Evolutionary conservation across 2,888 invertebrate species (phyloP), one percentile per base, ranked within the genome.

Genomic region (Synanthedon tipuliformis): DNA sequence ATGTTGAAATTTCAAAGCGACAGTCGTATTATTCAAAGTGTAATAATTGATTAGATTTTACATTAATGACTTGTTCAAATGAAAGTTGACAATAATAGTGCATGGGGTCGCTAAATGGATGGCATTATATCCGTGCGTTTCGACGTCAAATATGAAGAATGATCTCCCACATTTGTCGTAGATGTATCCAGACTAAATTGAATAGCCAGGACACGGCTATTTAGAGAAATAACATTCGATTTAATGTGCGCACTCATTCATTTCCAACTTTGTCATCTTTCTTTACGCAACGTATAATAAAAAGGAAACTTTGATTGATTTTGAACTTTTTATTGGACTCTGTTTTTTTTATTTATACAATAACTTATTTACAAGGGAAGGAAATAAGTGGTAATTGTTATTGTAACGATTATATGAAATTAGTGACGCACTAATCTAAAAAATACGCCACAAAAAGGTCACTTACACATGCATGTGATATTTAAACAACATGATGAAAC

Each of bases 401-500:
- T 13, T 45, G 45, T 13, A 12, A 45, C 45, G n/a, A 45, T 13
- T 45, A 7, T 12, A 12, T 3, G 27, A 27, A 7, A 27, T 27
- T 27, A 41, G 13, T 45, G n/a, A 13, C 45, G 13, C 45, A 45
- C 45, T 45, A 15, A 13, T 45, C 11, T 45, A 15, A 13, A 45
- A 45, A 45, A 45, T 45, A 45, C 4, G 34, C 34, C 10, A 34
- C 34, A 1, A 34, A 45, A 45, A 45, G 45, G 45, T 45, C 13
- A 45, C 45, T 45, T 45, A 45, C 45, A 34, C 15, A 45, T 45
- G 45, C 4, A 64, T 64, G 74, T 75, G 75, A 76, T 78, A 75
- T 81, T 81, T 78, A 78, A 71, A 73, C 73, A 69, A 68, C 71
- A 81, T 79, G 80, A 81, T 81, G 80, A 81, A 81, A 82, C 79